Evolutionary conservation across 2,888 invertebrate species (phyloP).

Genomic region (Troilus luridus): DNA sequence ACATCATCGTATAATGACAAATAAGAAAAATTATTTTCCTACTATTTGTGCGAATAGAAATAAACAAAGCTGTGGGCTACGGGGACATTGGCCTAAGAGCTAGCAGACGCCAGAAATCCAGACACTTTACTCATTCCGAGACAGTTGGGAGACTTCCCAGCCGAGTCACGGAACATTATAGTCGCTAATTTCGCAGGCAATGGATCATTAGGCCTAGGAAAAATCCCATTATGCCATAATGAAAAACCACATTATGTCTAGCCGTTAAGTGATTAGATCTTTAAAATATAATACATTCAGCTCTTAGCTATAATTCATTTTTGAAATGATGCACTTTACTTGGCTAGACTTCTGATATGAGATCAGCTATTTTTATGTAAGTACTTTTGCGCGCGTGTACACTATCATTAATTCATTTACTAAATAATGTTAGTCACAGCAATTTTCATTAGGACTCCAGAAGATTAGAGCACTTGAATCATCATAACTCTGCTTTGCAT

Average conservation of each 20-base stretch:
- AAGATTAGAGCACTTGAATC: too few relatives aligned
- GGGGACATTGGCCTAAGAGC: not conserved
- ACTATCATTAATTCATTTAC: too few relatives aligned
- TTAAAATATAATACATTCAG: not conserved
- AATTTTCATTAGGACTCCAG: too few relatives aligned
- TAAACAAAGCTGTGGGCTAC: not conserved
- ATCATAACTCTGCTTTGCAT: too few relatives aligned
- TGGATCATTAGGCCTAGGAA: not conserved
- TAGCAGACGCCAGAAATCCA: not conserved
- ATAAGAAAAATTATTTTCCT: not conserved
- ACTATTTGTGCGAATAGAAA: not conserved
- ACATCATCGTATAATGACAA: not conserved
- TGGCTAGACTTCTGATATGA: too few relatives aligned
- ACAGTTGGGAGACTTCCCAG: not conserved
- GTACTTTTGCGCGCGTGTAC: too few relatives aligned
- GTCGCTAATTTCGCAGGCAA: not conserved
- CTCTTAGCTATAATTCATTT: not conserved
- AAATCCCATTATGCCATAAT: not conserved
- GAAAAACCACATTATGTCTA: not conserved
- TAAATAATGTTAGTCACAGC: too few relatives aligned
- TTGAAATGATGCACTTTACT: too few relatives aligned
- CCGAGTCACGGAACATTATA: not conserved
- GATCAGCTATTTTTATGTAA: too few relatives aligned
- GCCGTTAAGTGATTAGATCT: not conserved
- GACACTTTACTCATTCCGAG: not conserved